Percentiles rank a stretch among this genome's conserved stretches.
phyloP scores from a whole-genome alignment of 37 sponge, comb jelly and placozoan genomes.

The Theonella swinhoei region DNA sequence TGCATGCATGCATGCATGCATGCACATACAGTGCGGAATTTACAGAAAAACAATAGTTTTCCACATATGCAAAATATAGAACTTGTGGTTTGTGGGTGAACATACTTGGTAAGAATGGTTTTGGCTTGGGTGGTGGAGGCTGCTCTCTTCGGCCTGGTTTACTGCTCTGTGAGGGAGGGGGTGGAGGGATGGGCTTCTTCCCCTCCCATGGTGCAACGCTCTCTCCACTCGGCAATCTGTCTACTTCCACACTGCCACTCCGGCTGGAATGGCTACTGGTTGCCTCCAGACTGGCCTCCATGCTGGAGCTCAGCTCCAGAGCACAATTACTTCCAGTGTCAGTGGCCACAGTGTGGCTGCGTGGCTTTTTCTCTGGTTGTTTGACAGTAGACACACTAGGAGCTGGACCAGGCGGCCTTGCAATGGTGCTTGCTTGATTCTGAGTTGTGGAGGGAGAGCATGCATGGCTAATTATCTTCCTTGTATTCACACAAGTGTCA shows the following conservation, averaged over 20 bases:
- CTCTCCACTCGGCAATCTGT: neutral
- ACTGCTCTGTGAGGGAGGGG: constrained; percentile 4
- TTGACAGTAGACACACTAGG: neutral
- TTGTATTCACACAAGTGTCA: no score
- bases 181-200: neutral
- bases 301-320: neutral
- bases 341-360: constrained; percentile 18
- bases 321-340: neutral
- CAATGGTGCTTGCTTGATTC: neutral
- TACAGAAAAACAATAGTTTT: neutral
- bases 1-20: no score
- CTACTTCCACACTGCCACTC: constrained; percentile 12
- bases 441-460: neutral
- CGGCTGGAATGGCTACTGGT: neutral
- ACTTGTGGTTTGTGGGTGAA: neutral
- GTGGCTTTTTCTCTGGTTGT: constrained; percentile 3
- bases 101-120: neutral
- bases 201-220: neutral
- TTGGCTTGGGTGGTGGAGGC: constrained; percentile 46
- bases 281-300: neutral
- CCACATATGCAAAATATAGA: no score
- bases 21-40: neutral
- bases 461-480: no score
- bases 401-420: neutral
- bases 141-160: neutral